phyloP scores from a whole-genome alignment of 2,888 invertebrate species.

The Philopedon plagiatum region DNA sequence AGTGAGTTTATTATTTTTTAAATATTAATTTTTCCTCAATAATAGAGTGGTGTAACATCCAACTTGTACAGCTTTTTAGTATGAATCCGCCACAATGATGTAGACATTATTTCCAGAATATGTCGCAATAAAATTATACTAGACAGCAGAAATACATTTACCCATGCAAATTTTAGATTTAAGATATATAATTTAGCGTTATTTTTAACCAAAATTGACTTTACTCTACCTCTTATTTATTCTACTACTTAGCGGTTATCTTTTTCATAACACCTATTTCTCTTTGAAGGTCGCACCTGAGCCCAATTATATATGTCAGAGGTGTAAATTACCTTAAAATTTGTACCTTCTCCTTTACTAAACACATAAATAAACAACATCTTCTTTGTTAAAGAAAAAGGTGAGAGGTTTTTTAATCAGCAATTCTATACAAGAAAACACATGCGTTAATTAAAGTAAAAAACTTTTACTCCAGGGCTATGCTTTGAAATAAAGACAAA shows the following conservation, averaged over 20 bases:
- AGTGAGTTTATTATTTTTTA: too few relatives aligned
- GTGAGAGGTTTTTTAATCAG: conserved; percentile 26
- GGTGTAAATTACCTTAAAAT: conserved; percentile 9
- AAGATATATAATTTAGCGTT: background rate
- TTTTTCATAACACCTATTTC: conserved; percentile 13
- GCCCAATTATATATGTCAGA: conserved; percentile 3
- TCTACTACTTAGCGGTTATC: background rate
- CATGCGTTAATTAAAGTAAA: background rate
- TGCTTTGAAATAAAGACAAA: background rate
- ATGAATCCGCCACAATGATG: too few relatives aligned
- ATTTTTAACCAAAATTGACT: background rate
- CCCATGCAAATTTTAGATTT: background rate
- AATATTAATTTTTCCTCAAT: too few relatives aligned
- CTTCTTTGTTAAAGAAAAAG: conserved; percentile 21
- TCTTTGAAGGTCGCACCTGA: conserved; percentile 9
- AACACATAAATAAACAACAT: conserved; percentile 16
- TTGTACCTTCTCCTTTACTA: conserved; percentile 25
- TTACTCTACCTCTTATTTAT: background rate
- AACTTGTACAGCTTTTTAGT: too few relatives aligned
- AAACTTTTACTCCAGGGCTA: conserved; percentile 1
- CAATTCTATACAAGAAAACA: background rate
- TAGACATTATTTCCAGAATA: too few relatives aligned
- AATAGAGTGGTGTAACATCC: too few relatives aligned
- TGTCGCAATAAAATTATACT: too few relatives aligned
- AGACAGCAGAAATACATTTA: too few relatives aligned